Evolutionary conservation across 2,888 invertebrate genomes (phyloP).

Genomic region (Galeopsomyia nigrocyanea): DNA sequence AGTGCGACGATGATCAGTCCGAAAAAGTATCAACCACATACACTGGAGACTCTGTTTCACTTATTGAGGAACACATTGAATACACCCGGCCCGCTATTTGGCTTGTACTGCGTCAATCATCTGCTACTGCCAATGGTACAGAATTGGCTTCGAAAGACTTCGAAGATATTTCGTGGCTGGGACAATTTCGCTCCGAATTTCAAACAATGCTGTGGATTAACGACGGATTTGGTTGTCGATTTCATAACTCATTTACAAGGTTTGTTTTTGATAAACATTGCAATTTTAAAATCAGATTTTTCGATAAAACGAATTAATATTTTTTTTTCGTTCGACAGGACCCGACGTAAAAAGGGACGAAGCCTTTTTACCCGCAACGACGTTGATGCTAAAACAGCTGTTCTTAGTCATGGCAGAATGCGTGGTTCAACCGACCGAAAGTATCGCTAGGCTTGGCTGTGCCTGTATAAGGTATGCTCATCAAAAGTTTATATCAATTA

Average conservation of each 20-base stretch:
- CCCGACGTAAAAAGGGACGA: slow-evolving; percentile 60
- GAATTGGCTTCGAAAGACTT: slow-evolving; percentile 85
- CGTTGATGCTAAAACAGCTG: slow-evolving; percentile 87
- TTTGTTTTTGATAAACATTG: slow-evolving; percentile 51
- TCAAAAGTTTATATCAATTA: no score
- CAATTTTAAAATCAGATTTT: no score
- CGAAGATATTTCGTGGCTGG: slow-evolving; percentile 80
- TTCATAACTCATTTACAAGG: slow-evolving; percentile 84
- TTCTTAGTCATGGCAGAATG: slow-evolving; percentile 91
- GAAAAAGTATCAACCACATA: slow-evolving; percentile 82
- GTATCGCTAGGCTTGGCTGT: slow-evolving; percentile 91
- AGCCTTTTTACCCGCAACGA: slow-evolving; percentile 69
- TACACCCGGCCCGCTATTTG: slow-evolving; percentile 90
- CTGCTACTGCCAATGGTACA: slow-evolving; percentile 92
- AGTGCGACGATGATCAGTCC: slow-evolving; percentile 87
- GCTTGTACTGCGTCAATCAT: slow-evolving; percentile 92
- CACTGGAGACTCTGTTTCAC: slow-evolving; percentile 89
- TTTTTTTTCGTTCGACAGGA: slow-evolving; percentile 50
- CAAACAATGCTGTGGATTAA: slow-evolving; percentile 94
- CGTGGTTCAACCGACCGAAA: slow-evolving; percentile 89
- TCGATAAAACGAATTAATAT: no score
- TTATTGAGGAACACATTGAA: slow-evolving; percentile 82
- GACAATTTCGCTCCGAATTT: slow-evolving; percentile 88
- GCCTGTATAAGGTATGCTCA: slow-evolving; percentile 81
- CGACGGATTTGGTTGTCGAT: slow-evolving; percentile 91